Evolutionary conservation across 2,797 vertebrate genomes (phyloP).

Genomic region (Balearica regulorum): DNA sequence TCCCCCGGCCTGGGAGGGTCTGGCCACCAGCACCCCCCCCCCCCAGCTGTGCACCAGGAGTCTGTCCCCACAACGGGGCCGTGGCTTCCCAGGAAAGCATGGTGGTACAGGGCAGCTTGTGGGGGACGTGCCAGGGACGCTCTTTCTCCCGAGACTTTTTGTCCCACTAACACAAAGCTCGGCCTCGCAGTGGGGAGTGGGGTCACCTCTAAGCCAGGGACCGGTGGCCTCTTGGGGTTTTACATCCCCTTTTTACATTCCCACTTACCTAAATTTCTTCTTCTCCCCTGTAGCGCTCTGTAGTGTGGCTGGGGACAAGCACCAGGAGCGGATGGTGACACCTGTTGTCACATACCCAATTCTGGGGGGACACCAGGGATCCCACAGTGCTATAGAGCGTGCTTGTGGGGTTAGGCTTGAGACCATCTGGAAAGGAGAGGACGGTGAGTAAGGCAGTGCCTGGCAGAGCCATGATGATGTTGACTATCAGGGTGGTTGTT

Average conservation of each 20-base stretch:
- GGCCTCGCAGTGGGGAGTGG: neutral
- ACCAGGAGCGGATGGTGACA: rapidly evolving
- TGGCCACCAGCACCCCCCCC: neutral
- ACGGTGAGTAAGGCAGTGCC: rapidly evolving
- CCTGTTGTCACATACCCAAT: rapidly evolving
- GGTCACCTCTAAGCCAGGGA: neutral
- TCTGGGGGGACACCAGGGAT: neutral
- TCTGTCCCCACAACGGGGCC: rapidly evolving
- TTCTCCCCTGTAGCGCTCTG: rapidly evolving
- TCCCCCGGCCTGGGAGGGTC: rapidly evolving
- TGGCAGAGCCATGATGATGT: rapidly evolving
- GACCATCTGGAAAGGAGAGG: neutral
- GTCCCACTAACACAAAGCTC: neutral
- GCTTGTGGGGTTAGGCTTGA: neutral
- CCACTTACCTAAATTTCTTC: neutral
- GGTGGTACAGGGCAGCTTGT: rapidly evolving
- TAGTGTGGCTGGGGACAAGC: neutral
- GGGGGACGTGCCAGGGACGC: too few species aligned
- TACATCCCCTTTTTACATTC: neutral
- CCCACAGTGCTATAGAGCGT: rapidly evolving
- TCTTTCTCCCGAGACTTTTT: neutral
- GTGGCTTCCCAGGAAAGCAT: rapidly evolving
- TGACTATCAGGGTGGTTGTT: too few species aligned
- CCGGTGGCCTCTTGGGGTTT: rapidly evolving
- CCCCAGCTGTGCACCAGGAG: rapidly evolving